Percentiles rank a stretch among this genome's conserved stretches.
Conservation (phyloP, 1,140 invertebrate species). For the Polypedilum pembai region DNA sequence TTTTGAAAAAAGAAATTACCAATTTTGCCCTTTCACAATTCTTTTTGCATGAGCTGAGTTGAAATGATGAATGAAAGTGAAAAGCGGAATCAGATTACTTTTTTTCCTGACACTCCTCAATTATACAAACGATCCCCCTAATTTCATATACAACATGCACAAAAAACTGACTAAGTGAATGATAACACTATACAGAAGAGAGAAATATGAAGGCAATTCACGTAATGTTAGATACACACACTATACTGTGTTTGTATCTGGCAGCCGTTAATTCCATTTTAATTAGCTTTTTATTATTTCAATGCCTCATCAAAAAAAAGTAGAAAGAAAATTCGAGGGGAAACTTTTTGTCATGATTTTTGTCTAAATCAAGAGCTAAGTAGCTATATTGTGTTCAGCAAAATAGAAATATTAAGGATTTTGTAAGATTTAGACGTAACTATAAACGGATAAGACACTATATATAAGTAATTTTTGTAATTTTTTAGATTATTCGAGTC, state of each 20-base stretch:
- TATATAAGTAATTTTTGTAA: too few species aligned
- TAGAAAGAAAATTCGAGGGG: neutral
- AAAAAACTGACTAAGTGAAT: too few species aligned
- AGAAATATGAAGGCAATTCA: neutral
- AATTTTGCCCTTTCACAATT: neutral
- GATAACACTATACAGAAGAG: neutral
- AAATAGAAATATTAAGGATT: neutral
- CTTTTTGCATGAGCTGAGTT: neutral
- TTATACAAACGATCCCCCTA: neutral
- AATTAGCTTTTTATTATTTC: slow-evolving; percentile 21
- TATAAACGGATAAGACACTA: too few species aligned
- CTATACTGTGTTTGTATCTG: neutral
- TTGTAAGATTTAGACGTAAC: too few species aligned
- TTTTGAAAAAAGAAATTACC: neutral
- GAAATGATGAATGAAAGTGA: neutral
- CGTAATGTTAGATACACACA: neutral
- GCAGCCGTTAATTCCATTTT: slow-evolving; percentile 17
- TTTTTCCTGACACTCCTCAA: neutral
- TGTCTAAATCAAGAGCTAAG: neutral
- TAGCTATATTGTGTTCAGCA: neutral
- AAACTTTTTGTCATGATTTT: neutral
- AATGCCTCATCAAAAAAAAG: neutral
- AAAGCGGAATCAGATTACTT: neutral
- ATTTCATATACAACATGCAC: neutral
- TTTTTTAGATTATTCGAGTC: too few species aligned